Conservation (phyloP, 2,888 invertebrate genomes). For the Trachelus iudaicus region DNA sequence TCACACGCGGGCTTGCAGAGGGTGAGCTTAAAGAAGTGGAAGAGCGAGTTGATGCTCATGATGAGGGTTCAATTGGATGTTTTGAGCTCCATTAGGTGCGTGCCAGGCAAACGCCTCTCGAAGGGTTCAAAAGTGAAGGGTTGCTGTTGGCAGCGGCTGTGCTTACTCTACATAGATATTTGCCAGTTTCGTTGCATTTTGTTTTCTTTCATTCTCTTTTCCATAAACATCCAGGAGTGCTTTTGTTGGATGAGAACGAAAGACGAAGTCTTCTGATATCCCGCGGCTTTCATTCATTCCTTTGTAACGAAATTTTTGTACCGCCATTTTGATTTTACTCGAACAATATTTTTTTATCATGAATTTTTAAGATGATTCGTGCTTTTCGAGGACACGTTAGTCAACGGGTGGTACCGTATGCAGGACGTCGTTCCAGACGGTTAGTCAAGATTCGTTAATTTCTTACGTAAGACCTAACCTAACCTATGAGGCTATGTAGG, state of each 20-base stretch:
- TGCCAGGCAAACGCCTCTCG: constrained; percentile 15
- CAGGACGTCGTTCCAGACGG: not conserved
- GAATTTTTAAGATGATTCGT: not conserved
- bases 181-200: not conserved
- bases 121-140: constrained; percentile 24
- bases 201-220: not conserved
- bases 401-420: not conserved
- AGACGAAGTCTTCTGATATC: not conserved
- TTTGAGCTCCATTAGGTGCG: constrained; percentile 30
- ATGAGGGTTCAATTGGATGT: constrained; percentile 28
- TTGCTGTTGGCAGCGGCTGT: not conserved
- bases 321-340: not conserved
- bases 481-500: not conserved
- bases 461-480: not conserved
- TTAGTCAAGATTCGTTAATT: not conserved
- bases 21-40: not conserved
- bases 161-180: not conserved
- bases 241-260: not conserved
- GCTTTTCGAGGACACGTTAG: not conserved
- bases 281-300: not conserved
- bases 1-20: not conserved
- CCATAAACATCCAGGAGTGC: not conserved
- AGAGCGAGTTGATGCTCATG: constrained; percentile 1
- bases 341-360: not conserved
- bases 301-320: not conserved